Base-by-base conservation (phyloP, 2,888 invertebrate species). In the Plagodis pulveraria region DNA sequence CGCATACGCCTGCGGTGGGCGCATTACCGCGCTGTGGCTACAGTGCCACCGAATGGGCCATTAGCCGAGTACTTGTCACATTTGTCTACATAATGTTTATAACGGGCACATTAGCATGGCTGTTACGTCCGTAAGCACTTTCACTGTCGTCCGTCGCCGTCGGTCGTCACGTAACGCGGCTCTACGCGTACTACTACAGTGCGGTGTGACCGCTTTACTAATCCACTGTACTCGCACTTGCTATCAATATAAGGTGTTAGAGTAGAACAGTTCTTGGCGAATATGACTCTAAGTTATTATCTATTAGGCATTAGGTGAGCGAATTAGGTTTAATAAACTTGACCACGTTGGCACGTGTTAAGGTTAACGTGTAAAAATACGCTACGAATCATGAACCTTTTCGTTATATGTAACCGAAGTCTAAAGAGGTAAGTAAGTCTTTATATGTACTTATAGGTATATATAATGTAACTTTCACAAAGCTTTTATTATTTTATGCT, bases 111-210 rank as follows among this genome's bases (percentile, higher is more conserved):
- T 56, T 58, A 59, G 42, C 50, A 44, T 50, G 42, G 56, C 42
- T 50, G 43, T 64, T 58, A 60, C 63, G 62, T 61, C 50, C 46
- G 32, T 54, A 51, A 58, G 58, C 69, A 69, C 69, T 69, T 69
- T 69, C 69, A 58, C 69, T 62, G 61, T 40, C 53, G 43, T 38
- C 50, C 42, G 52, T 45, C 46, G 40, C 22, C 22, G 22, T 22
- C 4, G 60, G 52, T 54, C 48, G 54, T 59, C 62, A 64, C 66
- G 65, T 63, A 62, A 65, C 59, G 22, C 22, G 22, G 22, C 4
- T 22, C 22, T 22, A 22, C 22, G 22, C 40, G 32, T 22, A 22
- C 33, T 12, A 12, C 42, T 35, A 40, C 8, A 42, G 38, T 42
- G 44, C 38, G 33, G 4, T 50, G 63, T 56, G 58, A 63, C 63